phyloP scores from a whole-genome alignment of 2,113 vertebrate species.

The Pycnonotus jocosus region DNA sequence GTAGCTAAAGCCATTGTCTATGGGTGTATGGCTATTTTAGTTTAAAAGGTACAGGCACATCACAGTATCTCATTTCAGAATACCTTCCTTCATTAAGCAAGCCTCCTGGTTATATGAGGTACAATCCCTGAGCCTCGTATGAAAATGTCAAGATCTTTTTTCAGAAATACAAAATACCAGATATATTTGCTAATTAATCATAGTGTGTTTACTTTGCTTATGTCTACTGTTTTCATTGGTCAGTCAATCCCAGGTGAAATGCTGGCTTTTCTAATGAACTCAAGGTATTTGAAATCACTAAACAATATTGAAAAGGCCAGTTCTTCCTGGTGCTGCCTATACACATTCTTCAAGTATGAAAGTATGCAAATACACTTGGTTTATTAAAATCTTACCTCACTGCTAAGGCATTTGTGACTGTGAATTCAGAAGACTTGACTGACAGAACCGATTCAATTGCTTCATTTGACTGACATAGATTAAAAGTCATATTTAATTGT shows the following conservation, averaged over 20 bases:
- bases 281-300: constrained; percentile 60
- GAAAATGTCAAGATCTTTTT: constrained; percentile 39
- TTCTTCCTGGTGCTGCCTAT: not conserved
- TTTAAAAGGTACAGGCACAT: not conserved
- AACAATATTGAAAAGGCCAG: constrained; percentile 33
- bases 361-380: constrained; percentile 1
- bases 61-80: not conserved
- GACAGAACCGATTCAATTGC: not conserved
- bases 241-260: not conserved
- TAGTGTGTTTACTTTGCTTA: constrained; percentile 15
- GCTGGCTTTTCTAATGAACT: constrained; percentile 42
- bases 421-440: not conserved
- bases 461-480: not conserved
- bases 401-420: not conserved
- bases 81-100: not conserved
- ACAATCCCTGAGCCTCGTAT: not conserved
- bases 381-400: constrained; percentile 7
- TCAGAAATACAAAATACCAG: not conserved
- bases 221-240: not conserved
- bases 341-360: not conserved
- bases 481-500: not conserved
- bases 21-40: not conserved
- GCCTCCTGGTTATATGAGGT: not conserved
- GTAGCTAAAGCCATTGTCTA: not conserved
- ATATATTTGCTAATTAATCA: constrained; percentile 42